phyloP scores from a whole-genome alignment of 2,888 invertebrate species.

The Orthonychiurus folsomi region DNA sequence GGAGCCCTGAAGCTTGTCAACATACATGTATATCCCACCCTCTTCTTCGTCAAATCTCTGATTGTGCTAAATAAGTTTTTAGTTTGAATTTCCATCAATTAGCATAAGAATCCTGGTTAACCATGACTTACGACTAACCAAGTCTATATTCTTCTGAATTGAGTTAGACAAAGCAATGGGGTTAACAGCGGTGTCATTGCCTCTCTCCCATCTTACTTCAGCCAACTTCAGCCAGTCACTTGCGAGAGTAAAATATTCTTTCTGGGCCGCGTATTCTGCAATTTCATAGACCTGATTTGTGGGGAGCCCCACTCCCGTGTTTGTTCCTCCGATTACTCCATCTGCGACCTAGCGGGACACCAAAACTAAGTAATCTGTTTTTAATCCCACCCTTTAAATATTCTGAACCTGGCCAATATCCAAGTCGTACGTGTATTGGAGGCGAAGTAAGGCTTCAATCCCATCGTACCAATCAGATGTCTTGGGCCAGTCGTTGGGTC shows the following conservation, averaged over 20 bases:
- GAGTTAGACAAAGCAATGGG: no score
- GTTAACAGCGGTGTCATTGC: neutral
- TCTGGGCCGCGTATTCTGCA: conserved; percentile 35
- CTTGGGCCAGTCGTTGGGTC: conserved; percentile 24
- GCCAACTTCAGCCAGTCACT: conserved; percentile 31
- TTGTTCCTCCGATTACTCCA: conserved; percentile 31
- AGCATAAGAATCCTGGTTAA: no score
- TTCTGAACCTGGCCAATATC: conserved; percentile 18
- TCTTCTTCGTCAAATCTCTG: neutral
- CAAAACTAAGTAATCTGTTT: neutral
- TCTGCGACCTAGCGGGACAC: conserved; percentile 21
- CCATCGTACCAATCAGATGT: conserved; percentile 35
- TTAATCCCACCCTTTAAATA: neutral
- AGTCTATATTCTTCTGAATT: no score
- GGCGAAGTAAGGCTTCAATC: conserved; percentile 36
- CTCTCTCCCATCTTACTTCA: neutral
- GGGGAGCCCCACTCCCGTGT: conserved; percentile 33
- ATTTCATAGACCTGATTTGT: conserved; percentile 34
- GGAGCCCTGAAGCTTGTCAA: no score
- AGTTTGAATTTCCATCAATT: no score
- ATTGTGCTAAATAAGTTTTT: neutral
- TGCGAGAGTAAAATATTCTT: conserved; percentile 36
- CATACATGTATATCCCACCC: no score
- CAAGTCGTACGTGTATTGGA: conserved; percentile 38
- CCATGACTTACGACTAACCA: no score